Base-by-base conservation (phyloP, 1,140 invertebrate genomes). In the Leptopilina clavipes region DNA sequence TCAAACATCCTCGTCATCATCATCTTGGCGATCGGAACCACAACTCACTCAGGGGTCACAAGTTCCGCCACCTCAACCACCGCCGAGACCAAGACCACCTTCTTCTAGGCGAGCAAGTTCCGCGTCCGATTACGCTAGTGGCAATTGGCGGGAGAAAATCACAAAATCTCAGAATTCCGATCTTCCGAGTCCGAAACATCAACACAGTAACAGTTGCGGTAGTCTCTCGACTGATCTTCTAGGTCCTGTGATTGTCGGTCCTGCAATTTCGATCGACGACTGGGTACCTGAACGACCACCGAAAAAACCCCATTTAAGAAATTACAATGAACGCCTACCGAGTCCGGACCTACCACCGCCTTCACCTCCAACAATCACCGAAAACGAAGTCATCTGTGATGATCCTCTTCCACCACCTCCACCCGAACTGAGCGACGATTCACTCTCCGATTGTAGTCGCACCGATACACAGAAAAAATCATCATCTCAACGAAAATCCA, bases 331-430 rank as follows among this genome's bases (percentile, higher is more conserved):
- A 43, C 88, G 93, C 22, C 90, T 94, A n/a, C 92, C 94, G 1
- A 94, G 94, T 83, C 94, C 94, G 0, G 94, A 95, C 83, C 82
- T 95, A 80, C 94, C 94, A n/a, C 93, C 93, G 7, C 94, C 94
- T 9, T 94, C 94, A 8, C 93, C 93, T 8, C 93, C 93, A 0
- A 91, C 92, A 17, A 89, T 91, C 6, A 88, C 92, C 31, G 92
- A 94, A 79, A 92, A 92, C 81, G 93, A 93, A 79, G 92, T 93
- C 40, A 88, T 93, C 70, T 90, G 92, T 70, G 94, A 95, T 80
- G 94, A 95, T 84, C 94, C 94, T 6, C 87, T 95, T 70, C 94
- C 94, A n/a, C 94, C 93, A 2, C 94, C 94, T 9, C 94, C 94
- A 19, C 92, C 93, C 11, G 92, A 93, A 79, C 85, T 92, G 56